Evolutionary conservation across 2,888 invertebrate genomes (phyloP).

Genomic region (Spialia ferax): DNA sequence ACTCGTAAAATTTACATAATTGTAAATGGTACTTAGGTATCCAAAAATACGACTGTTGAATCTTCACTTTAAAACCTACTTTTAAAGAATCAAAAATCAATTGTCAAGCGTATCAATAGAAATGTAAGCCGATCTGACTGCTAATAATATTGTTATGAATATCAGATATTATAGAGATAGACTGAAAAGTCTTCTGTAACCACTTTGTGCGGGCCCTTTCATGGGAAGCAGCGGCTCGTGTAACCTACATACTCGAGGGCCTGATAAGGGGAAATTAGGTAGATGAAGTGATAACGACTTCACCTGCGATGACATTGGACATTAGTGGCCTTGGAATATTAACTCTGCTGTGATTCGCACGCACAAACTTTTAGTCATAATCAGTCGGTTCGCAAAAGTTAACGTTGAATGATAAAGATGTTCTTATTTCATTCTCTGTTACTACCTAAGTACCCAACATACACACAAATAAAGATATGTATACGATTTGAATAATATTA

Average conservation of each 20-base stretch:
- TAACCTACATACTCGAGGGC: constrained; percentile 66
- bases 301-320: constrained; percentile 76
- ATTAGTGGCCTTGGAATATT: constrained; percentile 61
- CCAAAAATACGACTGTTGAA: too few species aligned
- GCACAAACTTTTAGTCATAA: neutral
- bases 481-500: too few species aligned
- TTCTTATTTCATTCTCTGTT: too few species aligned
- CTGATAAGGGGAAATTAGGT: constrained; percentile 75
- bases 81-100: too few species aligned
- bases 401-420: too few species aligned
- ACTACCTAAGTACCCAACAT: too few species aligned
- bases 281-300: constrained; percentile 74
- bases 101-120: too few species aligned
- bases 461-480: too few species aligned
- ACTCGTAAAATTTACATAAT: too few species aligned
- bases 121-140: neutral
- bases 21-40: too few species aligned
- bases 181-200: constrained; percentile 1
- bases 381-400: too few species aligned
- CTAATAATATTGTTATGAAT: neutral
- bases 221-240: constrained; percentile 54
- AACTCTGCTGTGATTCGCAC: constrained; percentile 4
- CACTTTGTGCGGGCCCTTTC: constrained; percentile 51
- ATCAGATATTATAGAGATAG: neutral
- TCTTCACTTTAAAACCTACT: too few species aligned